Evolutionary conservation across 2,113 vertebrate species (phyloP), one percentile per base, ranked within the genome.

Genomic region (Channa argus): DNA sequence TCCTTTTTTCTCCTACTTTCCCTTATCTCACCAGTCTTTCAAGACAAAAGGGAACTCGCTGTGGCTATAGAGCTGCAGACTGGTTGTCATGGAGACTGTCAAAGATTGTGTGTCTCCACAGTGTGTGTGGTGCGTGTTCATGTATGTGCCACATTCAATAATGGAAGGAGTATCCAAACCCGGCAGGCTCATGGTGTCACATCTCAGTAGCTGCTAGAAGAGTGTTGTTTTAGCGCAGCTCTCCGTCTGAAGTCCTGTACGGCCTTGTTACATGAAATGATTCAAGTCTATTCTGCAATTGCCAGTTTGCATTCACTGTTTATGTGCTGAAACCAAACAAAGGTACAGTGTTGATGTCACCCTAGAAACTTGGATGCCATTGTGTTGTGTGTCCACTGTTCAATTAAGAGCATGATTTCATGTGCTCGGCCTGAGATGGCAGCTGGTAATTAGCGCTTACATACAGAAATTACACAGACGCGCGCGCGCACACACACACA

Each of bases 61-160:
- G 90, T 89, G 84, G 85, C 88, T 69, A 67, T 86, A 79, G 88
- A 88, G 86, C 90, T 93, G 90, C 89, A 92, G 88, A 82, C 88
- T 56, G 82, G 93, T 95, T 92, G 94, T 93, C 94, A 95, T 94
- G 93, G 94, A 94, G 93, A 95, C 94, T 92, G 93, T 79, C 79
- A 83, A 86, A 84, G 86, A 73, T 53, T 81, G 87, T 81, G 79
- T 82, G 72, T 85, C 46, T 78, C 43, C 36, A 11, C 38, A 0
- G 60, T 64, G 70, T 67, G 56, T 53, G 63, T 65, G 75, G 56
- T 51, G 36, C 67, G 66, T 72, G 65, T 36, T 11, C 36, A 24
- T 72, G 74, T 75, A 66, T 84, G 68, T 82, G 86, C 77, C 65
- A 74, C 73, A 79, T 24, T 95, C 71, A 65, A 77, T 90, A 87